These are phyloP conservation scores for Orchestia grillus DNA, from an alignment of 1,140 invertebrate species.

Conservation along the genomic window DNA sequence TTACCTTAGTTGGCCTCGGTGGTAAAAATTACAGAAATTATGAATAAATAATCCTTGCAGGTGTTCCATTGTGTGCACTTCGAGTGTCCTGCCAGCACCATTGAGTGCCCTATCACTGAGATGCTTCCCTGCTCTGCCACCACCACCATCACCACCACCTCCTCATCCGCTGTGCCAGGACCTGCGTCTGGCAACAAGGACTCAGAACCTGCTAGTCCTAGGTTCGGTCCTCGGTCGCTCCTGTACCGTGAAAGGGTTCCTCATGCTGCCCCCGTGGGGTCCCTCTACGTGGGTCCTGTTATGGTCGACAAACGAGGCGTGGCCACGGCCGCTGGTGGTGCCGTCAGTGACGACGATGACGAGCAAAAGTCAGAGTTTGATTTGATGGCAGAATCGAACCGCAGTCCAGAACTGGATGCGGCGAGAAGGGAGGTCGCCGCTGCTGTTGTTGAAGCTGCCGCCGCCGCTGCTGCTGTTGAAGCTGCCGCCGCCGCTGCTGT, in stretches of 20 bases:
- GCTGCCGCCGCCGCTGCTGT: background rate
- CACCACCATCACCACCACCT: background rate
- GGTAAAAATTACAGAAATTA: too few relatives aligned
- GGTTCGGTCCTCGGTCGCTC: background rate
- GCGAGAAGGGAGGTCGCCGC: background rate
- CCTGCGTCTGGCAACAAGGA: background rate
- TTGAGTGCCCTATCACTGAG: conserved; percentile 39
- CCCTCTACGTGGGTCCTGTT: background rate
- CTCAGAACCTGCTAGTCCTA: background rate
- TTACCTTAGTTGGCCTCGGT: too few relatives aligned
- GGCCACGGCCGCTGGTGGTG: background rate
- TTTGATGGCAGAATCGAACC: conserved; percentile 41
- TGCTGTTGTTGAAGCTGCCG: background rate
- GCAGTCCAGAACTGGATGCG: conserved; percentile 22
- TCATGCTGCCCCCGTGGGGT: background rate
- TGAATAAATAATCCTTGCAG: too few relatives aligned
- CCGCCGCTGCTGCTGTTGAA: background rate
- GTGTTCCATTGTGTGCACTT: conserved; percentile 98
- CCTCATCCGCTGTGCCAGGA: background rate
- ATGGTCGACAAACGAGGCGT: background rate
- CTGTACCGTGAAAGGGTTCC: background rate
- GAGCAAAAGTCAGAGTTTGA: conserved; percentile 25
- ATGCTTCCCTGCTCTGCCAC: conserved; percentile 18
- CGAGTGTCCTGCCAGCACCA: conserved; percentile 78
- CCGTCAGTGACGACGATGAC: conserved; percentile 10